phyloP scores from a whole-genome alignment of 2,113 vertebrate species.

The Gymnorhina tibicen region DNA sequence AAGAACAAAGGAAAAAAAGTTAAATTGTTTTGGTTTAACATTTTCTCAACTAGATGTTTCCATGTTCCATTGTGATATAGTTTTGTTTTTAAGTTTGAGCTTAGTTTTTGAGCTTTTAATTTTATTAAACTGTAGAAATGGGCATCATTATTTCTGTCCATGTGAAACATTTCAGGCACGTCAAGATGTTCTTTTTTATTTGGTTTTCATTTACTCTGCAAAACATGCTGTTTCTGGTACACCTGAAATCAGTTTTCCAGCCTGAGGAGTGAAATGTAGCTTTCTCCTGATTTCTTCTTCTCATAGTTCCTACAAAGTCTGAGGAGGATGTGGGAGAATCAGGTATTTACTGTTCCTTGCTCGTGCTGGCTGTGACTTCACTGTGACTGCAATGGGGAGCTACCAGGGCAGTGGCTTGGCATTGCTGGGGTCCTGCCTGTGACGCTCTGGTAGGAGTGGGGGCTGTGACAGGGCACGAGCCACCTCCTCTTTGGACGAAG shows the following conservation, averaged over 20 bases:
- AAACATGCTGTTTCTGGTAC: not conserved
- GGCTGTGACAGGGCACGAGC: not conserved
- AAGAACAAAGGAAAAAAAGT: not conserved
- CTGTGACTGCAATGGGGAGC: not conserved
- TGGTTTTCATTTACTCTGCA: not conserved
- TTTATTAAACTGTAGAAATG: not conserved
- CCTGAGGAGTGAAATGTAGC: not conserved
- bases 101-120: not conserved
- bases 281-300: not conserved
- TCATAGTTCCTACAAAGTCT: not conserved
- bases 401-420: not conserved
- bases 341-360: not conserved
- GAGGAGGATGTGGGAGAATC: not conserved
- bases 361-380: fast-evolving
- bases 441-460: fast-evolving
- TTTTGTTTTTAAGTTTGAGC: not conserved
- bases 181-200: not conserved
- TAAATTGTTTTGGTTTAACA: not conserved
- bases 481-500: not conserved
- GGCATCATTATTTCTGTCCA: not conserved
- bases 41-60: not conserved
- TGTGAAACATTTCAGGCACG: not conserved
- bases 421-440: not conserved
- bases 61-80: not conserved
- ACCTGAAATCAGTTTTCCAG: not conserved